phyloP scores from a whole-genome alignment of 1,140 invertebrate species.

The Phenacoccus solenopsis region DNA sequence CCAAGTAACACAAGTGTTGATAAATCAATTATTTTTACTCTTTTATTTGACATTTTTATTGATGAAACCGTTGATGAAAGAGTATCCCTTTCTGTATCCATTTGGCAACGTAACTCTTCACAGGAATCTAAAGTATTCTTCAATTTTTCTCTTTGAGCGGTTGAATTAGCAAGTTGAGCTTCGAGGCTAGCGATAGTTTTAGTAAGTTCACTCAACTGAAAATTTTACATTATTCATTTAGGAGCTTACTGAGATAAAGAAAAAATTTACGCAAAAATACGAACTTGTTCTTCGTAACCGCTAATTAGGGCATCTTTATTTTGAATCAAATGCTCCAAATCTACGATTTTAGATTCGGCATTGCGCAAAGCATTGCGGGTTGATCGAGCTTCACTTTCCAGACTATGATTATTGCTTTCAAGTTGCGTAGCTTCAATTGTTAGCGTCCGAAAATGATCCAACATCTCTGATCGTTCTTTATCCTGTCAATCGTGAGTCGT shows the following conservation, averaged over 20 bases:
- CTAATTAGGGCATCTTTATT: conserved; percentile 39
- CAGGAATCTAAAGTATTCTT: neutral
- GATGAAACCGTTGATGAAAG: neutral
- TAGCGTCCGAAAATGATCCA: conserved; percentile 55
- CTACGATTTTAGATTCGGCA: conserved; percentile 38
- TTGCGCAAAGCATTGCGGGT: conserved; percentile 40
- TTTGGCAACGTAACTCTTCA: neutral
- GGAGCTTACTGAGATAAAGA: neutral
- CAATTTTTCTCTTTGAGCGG: neutral
- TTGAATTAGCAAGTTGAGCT: neutral
- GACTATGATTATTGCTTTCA: conserved; percentile 55
- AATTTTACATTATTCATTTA: neutral
- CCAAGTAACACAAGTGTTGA: no score
- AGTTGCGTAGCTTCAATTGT: conserved; percentile 53
- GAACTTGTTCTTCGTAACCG: conserved; percentile 42
- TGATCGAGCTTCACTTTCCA: conserved; percentile 53
- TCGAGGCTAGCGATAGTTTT: neutral
- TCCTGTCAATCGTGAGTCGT: no score
- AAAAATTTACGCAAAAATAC: neutral
- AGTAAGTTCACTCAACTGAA: neutral
- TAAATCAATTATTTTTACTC: neutral
- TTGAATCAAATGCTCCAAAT: conserved; percentile 39
- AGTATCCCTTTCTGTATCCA: neutral
- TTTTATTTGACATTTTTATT: neutral
- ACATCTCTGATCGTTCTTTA: conserved; percentile 49